phyloP scores from a whole-genome alignment of 2,113 vertebrate genomes.

The Prunella fulvescens region DNA sequence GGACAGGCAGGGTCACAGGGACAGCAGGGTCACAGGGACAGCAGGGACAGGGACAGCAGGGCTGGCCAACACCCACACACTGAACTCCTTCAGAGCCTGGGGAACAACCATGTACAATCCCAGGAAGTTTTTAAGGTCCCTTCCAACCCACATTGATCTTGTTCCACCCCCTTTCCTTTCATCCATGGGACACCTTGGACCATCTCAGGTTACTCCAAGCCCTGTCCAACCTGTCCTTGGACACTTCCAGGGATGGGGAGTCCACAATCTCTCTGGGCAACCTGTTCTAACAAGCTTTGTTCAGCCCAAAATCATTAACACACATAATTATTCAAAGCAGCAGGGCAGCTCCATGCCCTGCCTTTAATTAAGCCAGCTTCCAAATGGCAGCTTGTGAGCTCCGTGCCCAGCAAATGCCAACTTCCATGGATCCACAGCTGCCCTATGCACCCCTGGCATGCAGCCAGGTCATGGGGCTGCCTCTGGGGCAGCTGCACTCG shows the following conservation, averaged over 20 bases:
- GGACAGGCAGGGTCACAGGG: not conserved
- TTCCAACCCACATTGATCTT: not conserved
- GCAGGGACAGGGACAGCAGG: not conserved
- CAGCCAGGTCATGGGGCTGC: not conserved
- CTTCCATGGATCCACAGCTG: rapidly evolving
- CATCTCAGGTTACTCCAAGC: not conserved
- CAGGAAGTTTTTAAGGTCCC: not conserved
- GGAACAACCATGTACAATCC: not conserved
- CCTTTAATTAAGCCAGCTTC: not conserved
- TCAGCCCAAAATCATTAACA: not conserved
- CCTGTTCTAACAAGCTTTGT: not conserved
- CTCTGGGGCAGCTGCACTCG: not conserved
- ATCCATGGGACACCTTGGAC: not conserved
- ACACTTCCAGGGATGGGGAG: not conserved
- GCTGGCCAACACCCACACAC: not conserved
- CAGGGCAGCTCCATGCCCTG: not conserved
- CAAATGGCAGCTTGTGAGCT: not conserved
- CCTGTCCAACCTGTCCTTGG: not conserved
- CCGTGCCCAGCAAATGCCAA: not conserved
- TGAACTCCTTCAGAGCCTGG: not conserved
- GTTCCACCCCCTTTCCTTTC: no score
- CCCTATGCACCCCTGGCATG: rapidly evolving
- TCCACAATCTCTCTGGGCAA: not conserved
- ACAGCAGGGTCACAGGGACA: not conserved
- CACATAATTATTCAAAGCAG: not conserved